Conservation (phyloP, 2,888 invertebrate genomes). For the Julus scanicus region DNA sequence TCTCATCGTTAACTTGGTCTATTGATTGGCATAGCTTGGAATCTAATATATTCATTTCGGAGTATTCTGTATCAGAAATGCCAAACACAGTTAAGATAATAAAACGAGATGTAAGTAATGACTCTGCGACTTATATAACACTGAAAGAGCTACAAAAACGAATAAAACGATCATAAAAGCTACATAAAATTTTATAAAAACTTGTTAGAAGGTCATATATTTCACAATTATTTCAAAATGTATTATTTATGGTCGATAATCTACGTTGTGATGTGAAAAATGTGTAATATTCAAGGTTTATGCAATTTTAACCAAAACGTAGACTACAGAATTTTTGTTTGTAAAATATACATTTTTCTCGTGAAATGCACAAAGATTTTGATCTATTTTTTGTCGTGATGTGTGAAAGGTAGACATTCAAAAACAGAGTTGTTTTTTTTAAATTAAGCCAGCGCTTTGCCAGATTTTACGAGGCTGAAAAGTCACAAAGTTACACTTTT, state of each 20-base stretch:
- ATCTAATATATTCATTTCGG: not conserved
- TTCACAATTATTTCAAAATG: too few relatives aligned
- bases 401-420: not conserved
- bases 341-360: not conserved
- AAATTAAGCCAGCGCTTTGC: not conserved
- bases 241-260: too few relatives aligned
- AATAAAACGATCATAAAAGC: too few relatives aligned
- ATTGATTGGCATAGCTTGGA: not conserved
- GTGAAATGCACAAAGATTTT: not conserved
- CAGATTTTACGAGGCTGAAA: not conserved
- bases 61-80: not conserved
- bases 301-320: too few relatives aligned
- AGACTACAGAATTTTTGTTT: too few relatives aligned
- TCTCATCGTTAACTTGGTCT: not conserved
- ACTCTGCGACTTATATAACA: too few relatives aligned
- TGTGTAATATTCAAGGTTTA: too few relatives aligned
- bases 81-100: not conserved
- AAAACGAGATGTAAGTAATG: not conserved
- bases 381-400: not conserved
- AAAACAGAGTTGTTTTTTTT: not conserved
- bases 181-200: not conserved
- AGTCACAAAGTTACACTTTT: slow-evolving; percentile 36
- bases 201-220: too few relatives aligned
- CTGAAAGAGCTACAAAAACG: too few relatives aligned
- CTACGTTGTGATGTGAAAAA: too few relatives aligned